Evolutionary conservation across 2,797 vertebrate genomes (phyloP).

Genomic region (Micropoecilia bifurca): DNA sequence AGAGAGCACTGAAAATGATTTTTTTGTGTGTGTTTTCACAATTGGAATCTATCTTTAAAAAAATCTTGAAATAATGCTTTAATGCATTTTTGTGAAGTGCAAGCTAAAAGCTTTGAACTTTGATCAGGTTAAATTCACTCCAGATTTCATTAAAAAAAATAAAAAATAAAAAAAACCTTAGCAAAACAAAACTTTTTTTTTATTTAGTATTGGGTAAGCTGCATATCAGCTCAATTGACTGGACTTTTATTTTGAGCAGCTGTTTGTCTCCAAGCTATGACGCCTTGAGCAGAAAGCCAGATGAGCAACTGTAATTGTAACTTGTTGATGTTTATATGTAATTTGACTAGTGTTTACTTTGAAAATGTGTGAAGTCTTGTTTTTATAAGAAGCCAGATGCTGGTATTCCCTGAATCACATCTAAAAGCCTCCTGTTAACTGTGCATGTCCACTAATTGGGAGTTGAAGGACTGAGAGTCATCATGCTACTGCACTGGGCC

Average conservation of each 20-base stretch:
- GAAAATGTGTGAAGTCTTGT: not conserved
- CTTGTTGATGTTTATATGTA: not conserved
- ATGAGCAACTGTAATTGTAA: not conserved
- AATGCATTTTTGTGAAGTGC: not conserved
- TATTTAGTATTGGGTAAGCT: not conserved
- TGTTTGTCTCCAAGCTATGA: not conserved
- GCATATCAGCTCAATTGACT: not conserved
- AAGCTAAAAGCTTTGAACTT: not conserved
- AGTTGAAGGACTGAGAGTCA: conserved; percentile 6
- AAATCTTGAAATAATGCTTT: not conserved
- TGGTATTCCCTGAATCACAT: not conserved
- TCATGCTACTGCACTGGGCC: not conserved
- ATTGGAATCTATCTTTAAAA: not conserved
- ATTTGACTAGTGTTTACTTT: not conserved
- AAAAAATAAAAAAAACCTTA: not conserved
- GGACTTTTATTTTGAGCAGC: not conserved
- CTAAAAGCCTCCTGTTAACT: conserved; percentile 25
- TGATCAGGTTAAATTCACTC: not conserved
- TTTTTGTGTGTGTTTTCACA: not conserved
- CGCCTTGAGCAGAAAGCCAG: not conserved
- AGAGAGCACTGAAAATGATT: not conserved
- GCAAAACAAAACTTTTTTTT: not conserved
- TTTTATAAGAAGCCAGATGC: not conserved
- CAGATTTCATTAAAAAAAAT: not conserved
- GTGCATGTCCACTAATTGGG: conserved; percentile 27